Base-by-base conservation (phyloP, 2,113 vertebrate genomes). In the Coptodon rendalli region DNA sequence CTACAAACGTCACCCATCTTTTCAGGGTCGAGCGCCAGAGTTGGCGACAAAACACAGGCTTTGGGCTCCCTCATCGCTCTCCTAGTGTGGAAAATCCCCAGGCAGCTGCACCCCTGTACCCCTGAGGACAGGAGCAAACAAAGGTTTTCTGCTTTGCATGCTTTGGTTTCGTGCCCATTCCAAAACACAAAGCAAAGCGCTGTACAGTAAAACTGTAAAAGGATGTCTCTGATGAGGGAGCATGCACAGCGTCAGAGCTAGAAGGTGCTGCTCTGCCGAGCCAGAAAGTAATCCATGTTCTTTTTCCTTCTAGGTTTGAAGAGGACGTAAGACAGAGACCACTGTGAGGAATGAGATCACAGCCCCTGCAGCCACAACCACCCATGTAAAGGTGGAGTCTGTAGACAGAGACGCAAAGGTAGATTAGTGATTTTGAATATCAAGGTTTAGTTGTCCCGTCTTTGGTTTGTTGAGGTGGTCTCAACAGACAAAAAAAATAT, bases 331-430 rank as follows among this genome's bases (percentile, higher is more conserved):
- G 2, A 91, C 0, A 1, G 68, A 91, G 3, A 93, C 85, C 56
- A 95, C 89, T 0, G 22, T 5, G 52, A 95, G 76, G 85, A 95
- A 92, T 19, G 85, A 94, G 82, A 79, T 86, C 5, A 24, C n/a
- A 1, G 86, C 89, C 48, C 91, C 90, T 0, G 2, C 1, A 3
- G 17, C 86, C 0, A 94, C 90, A 40, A 87, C 63, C 10, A 92
- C 6, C 95, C 95, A 95, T 1, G 93, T 95, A 6, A 53, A 81
- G 2, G 68, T 91, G 22, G 91, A n/a, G 63, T 94, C 95, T 95
- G 93, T 2, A 16, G 45, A 13, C 9, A 68, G 16, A 45, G 12
- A 61, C 0, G 36, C 7, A 36, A 4, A 76, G 61, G 19, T 63
- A 22, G 31, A 27, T 66, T 16, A 61, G 16, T 29, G 9, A 40